Percentiles rank a stretch among this genome's conserved stretches.
These are phyloP conservation scores for Drosophila aff. DNA, from an alignment of 1,140 invertebrate genomes.

Conservation along the genomic window DNA sequence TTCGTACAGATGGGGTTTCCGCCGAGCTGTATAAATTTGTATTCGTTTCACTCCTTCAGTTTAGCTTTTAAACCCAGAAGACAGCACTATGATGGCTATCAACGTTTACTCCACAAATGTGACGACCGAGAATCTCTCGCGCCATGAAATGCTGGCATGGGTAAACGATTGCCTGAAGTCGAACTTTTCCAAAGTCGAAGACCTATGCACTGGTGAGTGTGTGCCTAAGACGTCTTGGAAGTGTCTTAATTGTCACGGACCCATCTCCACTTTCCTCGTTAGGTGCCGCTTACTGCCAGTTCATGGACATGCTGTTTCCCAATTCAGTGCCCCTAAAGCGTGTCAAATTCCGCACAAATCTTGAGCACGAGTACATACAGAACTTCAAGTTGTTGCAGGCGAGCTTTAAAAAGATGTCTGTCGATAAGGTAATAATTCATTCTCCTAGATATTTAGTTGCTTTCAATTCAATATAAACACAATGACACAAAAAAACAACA, in stretches of 20 bases:
- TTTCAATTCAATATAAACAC: no score
- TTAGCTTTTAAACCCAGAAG: not conserved
- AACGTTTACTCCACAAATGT: constrained; percentile 99
- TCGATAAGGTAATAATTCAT: constrained; percentile 92
- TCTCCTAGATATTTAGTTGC: no score
- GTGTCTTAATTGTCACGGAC: not conserved
- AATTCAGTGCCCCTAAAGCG: constrained; percentile 96
- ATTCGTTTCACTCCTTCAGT: not conserved
- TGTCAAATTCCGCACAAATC: constrained; percentile 98
- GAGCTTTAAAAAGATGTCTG: constrained; percentile 97
- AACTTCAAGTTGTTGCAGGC: constrained; percentile 99
- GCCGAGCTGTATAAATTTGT: accelerated
- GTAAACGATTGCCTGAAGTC: constrained; percentile 98
- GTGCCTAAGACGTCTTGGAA: not conserved
- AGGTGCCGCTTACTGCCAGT: constrained; percentile 97
- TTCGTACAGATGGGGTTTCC: not conserved
- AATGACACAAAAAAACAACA: no score
- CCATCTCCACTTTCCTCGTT: not conserved
- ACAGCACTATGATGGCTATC: constrained; percentile 90
- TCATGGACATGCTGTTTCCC: constrained; percentile 99
- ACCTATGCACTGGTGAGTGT: constrained; percentile 91
- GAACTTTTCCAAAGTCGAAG: constrained; percentile 98
- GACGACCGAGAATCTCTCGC: constrained; percentile 97
- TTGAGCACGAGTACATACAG: constrained; percentile 99
- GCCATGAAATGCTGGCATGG: constrained; percentile 99